Evolutionary conservation across 2,113 vertebrate species (phyloP).

Genomic region (Zeus faber): DNA sequence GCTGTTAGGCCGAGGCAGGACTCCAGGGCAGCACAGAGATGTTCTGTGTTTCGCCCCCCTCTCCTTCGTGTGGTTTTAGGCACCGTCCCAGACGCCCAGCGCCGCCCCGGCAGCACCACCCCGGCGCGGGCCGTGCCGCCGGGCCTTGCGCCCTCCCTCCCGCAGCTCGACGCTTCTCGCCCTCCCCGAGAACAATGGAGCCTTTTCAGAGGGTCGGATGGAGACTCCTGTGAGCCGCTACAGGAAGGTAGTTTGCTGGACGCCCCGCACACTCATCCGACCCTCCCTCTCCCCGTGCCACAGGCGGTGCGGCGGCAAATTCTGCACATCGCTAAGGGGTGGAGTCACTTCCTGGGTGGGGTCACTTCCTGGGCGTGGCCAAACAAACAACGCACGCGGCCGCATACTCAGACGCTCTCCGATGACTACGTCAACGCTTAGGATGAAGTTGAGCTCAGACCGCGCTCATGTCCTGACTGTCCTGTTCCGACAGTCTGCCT

Average conservation of each 20-base stretch:
- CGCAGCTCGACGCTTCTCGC: constrained; percentile 53
- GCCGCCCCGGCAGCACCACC: constrained; percentile 23
- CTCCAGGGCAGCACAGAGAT: constrained; percentile 66
- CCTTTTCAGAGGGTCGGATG: constrained; percentile 66
- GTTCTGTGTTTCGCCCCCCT: constrained; percentile 62
- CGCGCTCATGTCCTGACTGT: too few relatives aligned
- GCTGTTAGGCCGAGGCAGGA: constrained; percentile 54
- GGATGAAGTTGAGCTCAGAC: too few relatives aligned
- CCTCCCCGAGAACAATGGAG: constrained; percentile 65
- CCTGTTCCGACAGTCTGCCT: too few relatives aligned
- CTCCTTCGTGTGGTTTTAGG: constrained; percentile 73
- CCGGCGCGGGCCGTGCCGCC: constrained; percentile 45
- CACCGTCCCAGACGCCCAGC: constrained; percentile 55
- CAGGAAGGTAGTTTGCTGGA: constrained; percentile 43
- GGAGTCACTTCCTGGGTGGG: constrained; percentile 73
- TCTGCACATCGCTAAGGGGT: constrained; percentile 53
- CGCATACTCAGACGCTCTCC: constrained; percentile 3
- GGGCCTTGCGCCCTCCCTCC: constrained; percentile 49
- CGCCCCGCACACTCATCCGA: constrained; percentile 15
- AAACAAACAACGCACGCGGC: constrained; percentile 2
- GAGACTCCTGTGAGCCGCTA: constrained; percentile 36
- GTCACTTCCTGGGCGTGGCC: constrained; percentile 67
- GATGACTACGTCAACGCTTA: too few relatives aligned
- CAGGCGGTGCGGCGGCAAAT: constrained; percentile 29
- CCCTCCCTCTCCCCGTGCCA: neutral